Evolutionary conservation across 2,113 vertebrate species (phyloP).

Genomic region (Struthidea cinerea): DNA sequence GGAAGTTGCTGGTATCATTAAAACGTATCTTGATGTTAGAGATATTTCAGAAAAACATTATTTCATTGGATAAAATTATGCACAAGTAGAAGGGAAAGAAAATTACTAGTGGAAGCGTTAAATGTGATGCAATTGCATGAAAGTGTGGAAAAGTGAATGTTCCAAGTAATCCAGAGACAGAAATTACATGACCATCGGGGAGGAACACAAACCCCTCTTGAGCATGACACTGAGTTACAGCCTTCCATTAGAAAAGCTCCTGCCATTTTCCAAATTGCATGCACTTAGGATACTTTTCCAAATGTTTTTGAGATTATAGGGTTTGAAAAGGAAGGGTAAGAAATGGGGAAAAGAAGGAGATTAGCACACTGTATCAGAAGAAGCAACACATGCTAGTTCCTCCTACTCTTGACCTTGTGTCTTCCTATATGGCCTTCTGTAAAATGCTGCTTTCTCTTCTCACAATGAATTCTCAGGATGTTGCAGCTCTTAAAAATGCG

Average conservation of each 20-base stretch:
- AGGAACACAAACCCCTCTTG: background rate
- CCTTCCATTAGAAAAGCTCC: background rate
- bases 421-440: background rate
- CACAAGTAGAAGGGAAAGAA: background rate
- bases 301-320: background rate
- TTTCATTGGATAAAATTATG: background rate
- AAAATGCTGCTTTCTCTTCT: background rate
- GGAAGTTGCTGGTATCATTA: background rate
- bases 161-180: background rate
- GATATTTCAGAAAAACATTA: background rate
- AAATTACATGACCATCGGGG: background rate
- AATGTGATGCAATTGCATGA: background rate
- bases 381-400: background rate
- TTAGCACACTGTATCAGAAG: background rate
- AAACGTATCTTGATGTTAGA: background rate
- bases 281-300: background rate
- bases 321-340: background rate
- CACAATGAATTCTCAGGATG: background rate
- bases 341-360: background rate
- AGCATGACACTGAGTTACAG: background rate
- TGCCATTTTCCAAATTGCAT: background rate
- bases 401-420: background rate
- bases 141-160: background rate
- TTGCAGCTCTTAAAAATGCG: background rate
- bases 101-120: background rate